These are phyloP conservation scores for Ptychoptera contaminata DNA, from an alignment of 2,888 invertebrate species.

Conservation along the genomic window DNA sequence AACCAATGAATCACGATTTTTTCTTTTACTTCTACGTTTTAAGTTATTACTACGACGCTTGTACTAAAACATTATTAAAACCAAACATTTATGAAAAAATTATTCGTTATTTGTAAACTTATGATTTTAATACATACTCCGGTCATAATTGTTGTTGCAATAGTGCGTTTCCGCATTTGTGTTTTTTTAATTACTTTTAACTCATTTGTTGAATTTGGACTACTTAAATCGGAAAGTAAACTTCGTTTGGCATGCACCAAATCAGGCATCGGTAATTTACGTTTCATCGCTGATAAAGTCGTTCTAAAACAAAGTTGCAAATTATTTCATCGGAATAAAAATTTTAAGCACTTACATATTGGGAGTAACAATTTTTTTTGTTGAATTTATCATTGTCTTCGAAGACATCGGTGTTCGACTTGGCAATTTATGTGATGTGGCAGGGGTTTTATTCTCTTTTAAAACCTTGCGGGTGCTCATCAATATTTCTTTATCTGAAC, in stretches of 20 bases:
- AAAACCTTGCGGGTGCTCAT: conserved; percentile 32
- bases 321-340: not conserved
- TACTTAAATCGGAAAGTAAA: conserved; percentile 17
- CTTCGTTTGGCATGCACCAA: conserved; percentile 20
- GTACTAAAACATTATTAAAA: not conserved
- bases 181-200: not conserved
- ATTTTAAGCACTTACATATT: not conserved
- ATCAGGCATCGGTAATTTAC: conserved; percentile 10
- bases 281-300: conserved; percentile 8
- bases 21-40: not conserved
- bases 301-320: conserved; percentile 4
- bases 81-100: not conserved
- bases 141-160: too few relatives aligned
- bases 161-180: conserved; percentile 13
- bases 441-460: conserved; percentile 6
- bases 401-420: not conserved
- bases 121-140: too few relatives aligned
- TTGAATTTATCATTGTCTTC: not conserved
- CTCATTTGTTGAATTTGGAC: conserved; percentile 12
- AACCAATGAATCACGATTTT: not conserved
- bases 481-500: conserved; percentile 19
- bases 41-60: not conserved
- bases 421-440: not conserved
- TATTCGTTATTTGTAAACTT: too few relatives aligned
- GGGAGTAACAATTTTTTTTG: not conserved